Percentiles rank a stretch among this genome's conserved stretches.
Evolutionary conservation across 35 echinoderm and acorn worm genomes (phyloP).

Genomic region (Diadema setosum): DNA sequence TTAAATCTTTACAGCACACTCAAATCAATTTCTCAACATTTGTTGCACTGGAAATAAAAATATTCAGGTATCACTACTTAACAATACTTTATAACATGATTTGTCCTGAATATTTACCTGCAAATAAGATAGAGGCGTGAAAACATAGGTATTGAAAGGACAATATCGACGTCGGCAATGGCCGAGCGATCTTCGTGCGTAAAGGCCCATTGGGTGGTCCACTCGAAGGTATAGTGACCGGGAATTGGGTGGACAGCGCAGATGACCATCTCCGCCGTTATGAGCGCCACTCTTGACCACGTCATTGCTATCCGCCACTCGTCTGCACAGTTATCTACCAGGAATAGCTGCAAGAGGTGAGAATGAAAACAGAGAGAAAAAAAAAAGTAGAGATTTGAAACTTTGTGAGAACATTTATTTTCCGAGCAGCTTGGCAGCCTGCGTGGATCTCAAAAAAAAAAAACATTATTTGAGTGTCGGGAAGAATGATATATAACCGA

Average conservation of each 20-base stretch:
- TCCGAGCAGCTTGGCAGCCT: too few species aligned
- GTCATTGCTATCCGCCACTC: slow-evolving; percentile 98
- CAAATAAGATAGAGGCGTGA: slow-evolving; percentile 94
- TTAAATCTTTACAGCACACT: too few species aligned
- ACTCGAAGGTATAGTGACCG: slow-evolving; percentile 80
- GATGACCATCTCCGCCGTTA: slow-evolving; percentile 75
- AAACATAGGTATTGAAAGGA: slow-evolving; percentile 99
- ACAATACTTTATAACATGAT: too few species aligned
- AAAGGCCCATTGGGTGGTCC: slow-evolving; percentile 86
- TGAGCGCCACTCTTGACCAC: slow-evolving; percentile 76
- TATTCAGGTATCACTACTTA: too few species aligned
- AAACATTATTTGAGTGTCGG: too few species aligned
- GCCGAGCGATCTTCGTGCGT: slow-evolving; percentile 65
- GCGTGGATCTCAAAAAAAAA: too few species aligned
- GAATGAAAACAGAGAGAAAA: not conserved
- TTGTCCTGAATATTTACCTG: slow-evolving; percentile 14
- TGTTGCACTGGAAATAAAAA: too few species aligned
- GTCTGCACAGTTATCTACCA: slow-evolving; percentile 99
- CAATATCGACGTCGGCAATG: slow-evolving; percentile 79
- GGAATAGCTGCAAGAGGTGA: slow-evolving; percentile 67
- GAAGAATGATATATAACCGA: too few species aligned
- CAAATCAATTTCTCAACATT: too few species aligned
- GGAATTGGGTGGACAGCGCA: slow-evolving; percentile 96
- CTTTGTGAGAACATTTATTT: too few species aligned
- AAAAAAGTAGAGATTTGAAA: too few species aligned